These are phyloP conservation scores for Lacerta agilis DNA, from an alignment of 2,797 vertebrate genomes.

Conservation along the genomic window DNA sequence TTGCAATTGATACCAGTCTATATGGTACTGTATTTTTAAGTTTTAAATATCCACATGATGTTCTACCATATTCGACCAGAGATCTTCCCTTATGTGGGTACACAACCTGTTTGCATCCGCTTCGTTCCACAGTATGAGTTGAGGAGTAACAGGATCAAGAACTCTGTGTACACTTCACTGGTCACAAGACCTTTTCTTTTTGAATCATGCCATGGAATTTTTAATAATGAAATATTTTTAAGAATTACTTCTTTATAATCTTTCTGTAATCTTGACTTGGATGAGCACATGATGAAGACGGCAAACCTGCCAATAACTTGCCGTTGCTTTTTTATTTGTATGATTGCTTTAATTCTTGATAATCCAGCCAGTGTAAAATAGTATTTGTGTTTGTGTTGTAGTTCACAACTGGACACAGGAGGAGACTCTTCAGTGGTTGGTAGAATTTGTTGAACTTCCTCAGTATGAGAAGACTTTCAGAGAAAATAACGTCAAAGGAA, in stretches of 20 bases:
- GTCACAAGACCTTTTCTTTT: constrained; percentile 41
- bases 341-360: constrained; percentile 29
- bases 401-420: constrained; percentile 94
- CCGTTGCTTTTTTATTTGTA: constrained; percentile 22
- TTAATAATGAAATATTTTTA: constrained; percentile 61
- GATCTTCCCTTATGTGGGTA: constrained; percentile 30
- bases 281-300: constrained; percentile 53
- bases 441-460: constrained; percentile 88
- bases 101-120: constrained; percentile 19
- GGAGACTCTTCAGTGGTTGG: constrained; percentile 89
- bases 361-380: constrained; percentile 37
- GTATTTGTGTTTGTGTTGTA: constrained; percentile 65
- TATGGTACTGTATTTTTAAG: neutral
- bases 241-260: constrained; percentile 40
- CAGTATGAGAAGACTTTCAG: constrained; percentile 89
- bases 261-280: constrained; percentile 33
- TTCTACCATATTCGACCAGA: neutral
- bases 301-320: constrained; percentile 35
- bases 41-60: constrained; percentile 11
- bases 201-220: constrained; percentile 49
- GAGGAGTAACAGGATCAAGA: constrained; percentile 22
- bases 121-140: constrained; percentile 24
- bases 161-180: constrained; percentile 33
- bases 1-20: neutral
- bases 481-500: constrained; percentile 88